A percentile compares a stretch with the other conserved stretches of the same genome.
Conservation (phyloP, 2,113 vertebrate species). For the Entelurus aequoreus region DNA sequence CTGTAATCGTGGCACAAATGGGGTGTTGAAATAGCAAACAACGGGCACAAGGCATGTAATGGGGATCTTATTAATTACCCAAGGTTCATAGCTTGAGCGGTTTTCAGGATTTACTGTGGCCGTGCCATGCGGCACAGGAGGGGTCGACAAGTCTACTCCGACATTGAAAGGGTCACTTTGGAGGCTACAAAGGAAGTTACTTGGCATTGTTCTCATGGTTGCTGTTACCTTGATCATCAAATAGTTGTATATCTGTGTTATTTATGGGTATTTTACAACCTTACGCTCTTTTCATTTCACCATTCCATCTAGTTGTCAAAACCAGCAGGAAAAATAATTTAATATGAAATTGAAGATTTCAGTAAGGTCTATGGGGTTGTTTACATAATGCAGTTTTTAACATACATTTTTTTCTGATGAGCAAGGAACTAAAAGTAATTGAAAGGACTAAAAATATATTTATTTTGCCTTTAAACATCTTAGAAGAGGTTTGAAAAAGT, state of each 20-base stretch:
- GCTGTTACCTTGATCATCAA: not conserved
- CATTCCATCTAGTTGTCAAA: too few species aligned
- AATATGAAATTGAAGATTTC: not conserved
- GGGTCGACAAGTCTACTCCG: conserved; percentile 58
- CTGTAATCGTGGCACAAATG: conserved; percentile 82
- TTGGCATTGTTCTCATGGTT: not conserved
- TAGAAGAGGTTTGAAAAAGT: too few species aligned
- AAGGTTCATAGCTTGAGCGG: conserved; percentile 64
- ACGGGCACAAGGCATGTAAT: conserved; percentile 82
- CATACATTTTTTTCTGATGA: too few species aligned
- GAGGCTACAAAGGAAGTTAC: conserved; percentile 25
- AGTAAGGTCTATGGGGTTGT: not conserved
- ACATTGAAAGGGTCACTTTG: conserved; percentile 55
- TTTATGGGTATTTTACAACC: not conserved
- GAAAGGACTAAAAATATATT: too few species aligned
- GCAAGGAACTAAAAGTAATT: too few species aligned
- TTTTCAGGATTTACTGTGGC: conserved; percentile 74
- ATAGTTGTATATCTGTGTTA: not conserved
- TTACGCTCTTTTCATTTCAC: not conserved
- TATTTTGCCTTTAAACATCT: too few species aligned
- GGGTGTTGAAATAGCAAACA: conserved; percentile 85
- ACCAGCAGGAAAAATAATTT: not conserved
- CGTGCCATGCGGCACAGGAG: conserved; percentile 57
- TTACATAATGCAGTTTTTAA: not conserved
- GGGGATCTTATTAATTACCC: conserved; percentile 80